Conservation (phyloP, 1,140 invertebrate genomes). For the Drosophila mauritiana region DNA sequence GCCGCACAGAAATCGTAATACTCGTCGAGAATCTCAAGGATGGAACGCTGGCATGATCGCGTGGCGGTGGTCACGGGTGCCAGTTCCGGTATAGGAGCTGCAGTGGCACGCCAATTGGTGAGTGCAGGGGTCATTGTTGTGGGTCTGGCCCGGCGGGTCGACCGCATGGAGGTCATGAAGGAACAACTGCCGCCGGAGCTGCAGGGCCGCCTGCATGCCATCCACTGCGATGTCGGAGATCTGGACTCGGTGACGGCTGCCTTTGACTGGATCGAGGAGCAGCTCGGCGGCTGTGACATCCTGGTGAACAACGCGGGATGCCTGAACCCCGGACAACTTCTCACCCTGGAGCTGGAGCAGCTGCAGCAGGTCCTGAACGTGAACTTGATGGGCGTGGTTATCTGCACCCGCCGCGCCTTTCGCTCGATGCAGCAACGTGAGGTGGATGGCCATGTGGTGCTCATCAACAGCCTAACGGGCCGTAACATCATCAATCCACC, state of each 20-base stretch:
- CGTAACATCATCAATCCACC: conserved; percentile 57
- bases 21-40: conserved; percentile 43
- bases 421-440: conserved; percentile 88
- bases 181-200: conserved; percentile 46
- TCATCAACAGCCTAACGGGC: conserved; percentile 73
- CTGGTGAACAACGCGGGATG: conserved; percentile 91
- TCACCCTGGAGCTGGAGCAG: conserved; percentile 41
- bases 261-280: conserved; percentile 88
- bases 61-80: conserved; percentile 89
- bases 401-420: conserved; percentile 88
- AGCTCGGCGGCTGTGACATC: conserved; percentile 88
- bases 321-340: conserved; percentile 50
- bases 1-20: background rate
- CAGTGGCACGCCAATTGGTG: conserved; percentile 86
- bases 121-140: conserved; percentile 88
- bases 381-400: conserved; percentile 88
- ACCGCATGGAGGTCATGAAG: conserved; percentile 86
- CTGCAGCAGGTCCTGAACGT: conserved; percentile 86
- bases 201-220: conserved; percentile 84
- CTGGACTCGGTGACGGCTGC: conserved; percentile 88
- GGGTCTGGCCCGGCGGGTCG: conserved; percentile 88
- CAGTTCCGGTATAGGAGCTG: conserved; percentile 89
- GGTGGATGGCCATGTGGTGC: conserved; percentile 88
- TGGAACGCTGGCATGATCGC: conserved; percentile 87
- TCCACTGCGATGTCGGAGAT: conserved; percentile 87